These are phyloP conservation scores for Eumacrocentrus americanus DNA, from an alignment of 2,888 invertebrate genomes.

Conservation along the genomic window DNA sequence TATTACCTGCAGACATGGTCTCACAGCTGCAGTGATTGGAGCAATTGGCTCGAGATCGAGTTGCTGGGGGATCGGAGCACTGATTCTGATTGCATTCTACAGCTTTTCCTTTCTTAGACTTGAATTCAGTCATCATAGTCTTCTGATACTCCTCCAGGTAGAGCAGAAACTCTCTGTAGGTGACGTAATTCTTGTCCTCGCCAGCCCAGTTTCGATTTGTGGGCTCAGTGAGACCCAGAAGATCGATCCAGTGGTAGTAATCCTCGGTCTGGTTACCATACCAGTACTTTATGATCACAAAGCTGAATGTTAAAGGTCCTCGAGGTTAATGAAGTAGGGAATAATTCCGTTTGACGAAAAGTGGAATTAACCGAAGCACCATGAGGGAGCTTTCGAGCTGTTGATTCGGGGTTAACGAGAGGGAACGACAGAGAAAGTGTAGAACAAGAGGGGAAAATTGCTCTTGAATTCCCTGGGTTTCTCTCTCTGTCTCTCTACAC, in stretches of 20 bases:
- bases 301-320: slow-evolving; percentile 61
- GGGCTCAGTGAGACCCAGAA: slow-evolving; percentile 72
- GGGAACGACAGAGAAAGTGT: not conserved
- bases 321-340: slow-evolving; percentile 2
- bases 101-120: slow-evolving; percentile 33
- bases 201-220: slow-evolving; percentile 77
- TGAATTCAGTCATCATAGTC: slow-evolving; percentile 62
- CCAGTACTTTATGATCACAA: slow-evolving; percentile 79
- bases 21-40: not conserved
- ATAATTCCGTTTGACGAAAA: slow-evolving; percentile 18
- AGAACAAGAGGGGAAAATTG: slow-evolving; percentile 5
- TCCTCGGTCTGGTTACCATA: slow-evolving; percentile 75
- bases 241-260: slow-evolving; percentile 74
- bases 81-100: slow-evolving; percentile 2
- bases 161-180: slow-evolving; percentile 72
- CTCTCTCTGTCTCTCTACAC: too few species aligned
- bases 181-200: slow-evolving; percentile 71
- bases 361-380: slow-evolving; percentile 2
- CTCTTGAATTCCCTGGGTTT: slow-evolving; percentile 8
- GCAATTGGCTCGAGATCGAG: slow-evolving; percentile 12
- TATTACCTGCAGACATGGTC: slow-evolving; percentile 2
- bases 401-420: slow-evolving; percentile 8
- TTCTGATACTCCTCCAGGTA: slow-evolving; percentile 70
- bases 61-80: slow-evolving; percentile 6
- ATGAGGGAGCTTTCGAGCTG: slow-evolving; percentile 3